Conservation (phyloP, 1,140 invertebrate species). For the Charaxes varanes region DNA sequence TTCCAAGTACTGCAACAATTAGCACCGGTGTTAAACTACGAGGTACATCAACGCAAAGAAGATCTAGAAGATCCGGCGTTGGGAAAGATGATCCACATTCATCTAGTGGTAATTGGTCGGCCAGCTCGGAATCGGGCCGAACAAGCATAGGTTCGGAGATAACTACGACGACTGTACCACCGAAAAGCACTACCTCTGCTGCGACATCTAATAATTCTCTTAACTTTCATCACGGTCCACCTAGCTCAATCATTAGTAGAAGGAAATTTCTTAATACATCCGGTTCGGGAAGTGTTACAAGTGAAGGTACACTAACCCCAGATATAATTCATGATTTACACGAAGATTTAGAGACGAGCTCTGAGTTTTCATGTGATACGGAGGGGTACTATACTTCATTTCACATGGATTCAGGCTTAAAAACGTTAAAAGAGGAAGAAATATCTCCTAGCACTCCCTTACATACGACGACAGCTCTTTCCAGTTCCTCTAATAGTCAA, state of each 20-base stretch:
- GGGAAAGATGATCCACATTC: constrained; percentile 87
- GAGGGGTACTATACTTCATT: constrained; percentile 98
- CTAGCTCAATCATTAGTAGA: constrained; percentile 80
- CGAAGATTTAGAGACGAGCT: constrained; percentile 92
- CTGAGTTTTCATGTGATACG: constrained; percentile 95
- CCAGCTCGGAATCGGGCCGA: constrained; percentile 90
- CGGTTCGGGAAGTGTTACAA: constrained; percentile 87
- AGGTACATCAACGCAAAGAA: constrained; percentile 79
- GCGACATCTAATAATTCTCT: constrained; percentile 80
- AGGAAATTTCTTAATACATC: constrained; percentile 81
- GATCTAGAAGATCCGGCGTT: constrained; percentile 74
- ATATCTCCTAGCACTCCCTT: constrained; percentile 76
- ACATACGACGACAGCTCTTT: constrained; percentile 77
- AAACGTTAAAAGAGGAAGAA: constrained; percentile 88
- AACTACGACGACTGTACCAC: constrained; percentile 81
- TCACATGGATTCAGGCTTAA: constrained; percentile 95
- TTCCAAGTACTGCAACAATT: constrained; percentile 73
- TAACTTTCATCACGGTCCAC: constrained; percentile 77
- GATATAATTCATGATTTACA: constrained; percentile 84
- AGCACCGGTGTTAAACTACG: constrained; percentile 81
- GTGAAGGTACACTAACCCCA: constrained; percentile 89
- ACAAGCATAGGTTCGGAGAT: constrained; percentile 88
- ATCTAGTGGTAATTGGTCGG: constrained; percentile 95
- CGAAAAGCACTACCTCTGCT: constrained; percentile 79
- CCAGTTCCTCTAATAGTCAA: constrained; percentile 76